Evolutionary conservation across 2,113 vertebrate genomes (phyloP).

Genomic region (Ivindomyrus marchei): DNA sequence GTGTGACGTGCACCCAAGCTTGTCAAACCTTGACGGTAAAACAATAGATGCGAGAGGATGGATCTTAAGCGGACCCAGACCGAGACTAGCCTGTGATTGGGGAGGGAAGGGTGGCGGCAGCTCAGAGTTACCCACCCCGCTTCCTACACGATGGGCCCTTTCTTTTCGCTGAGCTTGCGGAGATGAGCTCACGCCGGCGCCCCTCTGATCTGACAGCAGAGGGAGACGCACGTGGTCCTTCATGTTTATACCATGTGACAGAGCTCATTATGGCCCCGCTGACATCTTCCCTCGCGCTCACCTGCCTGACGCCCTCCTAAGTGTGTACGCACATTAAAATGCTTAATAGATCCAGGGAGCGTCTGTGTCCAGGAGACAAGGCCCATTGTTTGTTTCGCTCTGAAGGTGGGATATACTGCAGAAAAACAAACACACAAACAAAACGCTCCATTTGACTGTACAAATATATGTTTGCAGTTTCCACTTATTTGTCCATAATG

Average conservation of each 20-base stretch:
- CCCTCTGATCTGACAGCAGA: constrained; percentile 12
- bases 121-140: background rate
- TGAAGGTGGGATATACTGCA: background rate
- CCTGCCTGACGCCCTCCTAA: background rate
- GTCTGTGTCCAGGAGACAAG: background rate
- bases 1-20: background rate
- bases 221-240: background rate
- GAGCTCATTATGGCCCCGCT: background rate
- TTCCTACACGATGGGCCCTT: background rate
- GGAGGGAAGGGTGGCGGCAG: background rate
- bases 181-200: background rate
- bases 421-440: background rate
- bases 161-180: background rate
- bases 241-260: constrained; percentile 5
- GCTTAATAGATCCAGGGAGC: background rate
- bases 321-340: background rate
- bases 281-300: background rate
- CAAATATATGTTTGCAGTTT: background rate
- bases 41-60: background rate
- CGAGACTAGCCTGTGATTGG: background rate
- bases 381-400: background rate
- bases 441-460: background rate
- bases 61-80: background rate
- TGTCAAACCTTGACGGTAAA: background rate
- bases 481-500: background rate